These are phyloP conservation scores for Masticophis lateralis DNA, from an alignment of 2,797 vertebrate genomes.

Conservation along the genomic window DNA sequence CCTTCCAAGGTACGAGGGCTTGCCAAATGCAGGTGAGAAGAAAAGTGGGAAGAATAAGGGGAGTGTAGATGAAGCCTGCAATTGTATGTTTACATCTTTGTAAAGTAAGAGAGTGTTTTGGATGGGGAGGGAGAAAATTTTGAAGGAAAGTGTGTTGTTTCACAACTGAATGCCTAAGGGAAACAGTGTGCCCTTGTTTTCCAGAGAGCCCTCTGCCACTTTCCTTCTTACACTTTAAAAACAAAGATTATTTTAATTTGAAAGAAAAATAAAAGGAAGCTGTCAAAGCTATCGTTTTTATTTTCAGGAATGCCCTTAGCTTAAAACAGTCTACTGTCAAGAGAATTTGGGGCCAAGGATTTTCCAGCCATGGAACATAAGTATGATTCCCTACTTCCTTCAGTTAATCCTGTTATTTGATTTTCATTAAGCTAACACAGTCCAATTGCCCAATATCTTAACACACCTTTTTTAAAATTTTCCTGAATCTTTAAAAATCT, in stretches of 20 bases:
- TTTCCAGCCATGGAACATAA: background rate
- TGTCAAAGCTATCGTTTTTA: background rate
- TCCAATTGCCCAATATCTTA: background rate
- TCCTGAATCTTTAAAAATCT: background rate
- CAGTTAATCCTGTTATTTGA: background rate
- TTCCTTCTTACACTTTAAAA: background rate
- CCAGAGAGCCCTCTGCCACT: background rate
- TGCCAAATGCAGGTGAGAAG: background rate
- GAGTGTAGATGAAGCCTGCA: background rate
- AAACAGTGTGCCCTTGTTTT: background rate
- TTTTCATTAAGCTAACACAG: background rate
- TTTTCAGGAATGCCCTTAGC: background rate
- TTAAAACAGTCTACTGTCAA: background rate
- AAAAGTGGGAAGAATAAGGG: background rate
- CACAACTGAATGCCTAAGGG: background rate
- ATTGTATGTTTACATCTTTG: background rate
- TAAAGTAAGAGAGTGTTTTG: background rate
- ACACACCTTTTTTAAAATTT: conserved; percentile 13
- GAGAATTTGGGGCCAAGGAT: background rate
- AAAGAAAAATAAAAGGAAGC: background rate
- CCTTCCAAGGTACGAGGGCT: background rate
- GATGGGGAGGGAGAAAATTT: background rate
- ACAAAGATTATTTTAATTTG: background rate
- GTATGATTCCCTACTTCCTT: background rate
- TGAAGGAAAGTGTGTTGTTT: background rate